Evolutionary conservation across 2,888 invertebrate species (phyloP).

Genomic region (Heliconius ismenius): DNA sequence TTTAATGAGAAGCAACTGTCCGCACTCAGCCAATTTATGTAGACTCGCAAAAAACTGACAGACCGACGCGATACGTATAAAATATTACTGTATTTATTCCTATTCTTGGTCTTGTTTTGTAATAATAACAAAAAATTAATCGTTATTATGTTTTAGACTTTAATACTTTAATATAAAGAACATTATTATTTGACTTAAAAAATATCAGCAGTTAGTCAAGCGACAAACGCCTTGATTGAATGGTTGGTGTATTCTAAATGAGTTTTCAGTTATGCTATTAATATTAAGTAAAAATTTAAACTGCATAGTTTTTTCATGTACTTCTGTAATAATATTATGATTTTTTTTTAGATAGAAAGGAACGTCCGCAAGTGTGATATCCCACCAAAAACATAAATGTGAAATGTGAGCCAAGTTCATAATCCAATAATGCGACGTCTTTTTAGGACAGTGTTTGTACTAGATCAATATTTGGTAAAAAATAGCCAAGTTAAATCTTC

Average conservation of each 20-base stretch:
- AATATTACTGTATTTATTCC: constrained; percentile 26
- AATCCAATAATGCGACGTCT: too few relatives aligned
- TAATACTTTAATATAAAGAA: constrained; percentile 4
- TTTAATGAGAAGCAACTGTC: constrained; percentile 25
- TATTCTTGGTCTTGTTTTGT: neutral
- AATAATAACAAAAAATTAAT: neutral
- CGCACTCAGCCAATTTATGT: constrained; percentile 43
- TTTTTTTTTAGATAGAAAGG: neutral
- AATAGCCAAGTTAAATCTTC: too few relatives aligned
- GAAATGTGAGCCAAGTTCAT: too few relatives aligned
- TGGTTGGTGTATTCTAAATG: neutral
- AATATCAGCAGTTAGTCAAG: neutral
- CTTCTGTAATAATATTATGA: neutral
- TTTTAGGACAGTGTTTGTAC: too few relatives aligned
- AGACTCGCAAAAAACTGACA: constrained; percentile 45
- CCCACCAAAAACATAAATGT: too few relatives aligned
- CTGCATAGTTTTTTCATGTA: neutral
- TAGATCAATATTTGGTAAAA: too few relatives aligned
- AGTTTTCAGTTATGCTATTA: neutral
- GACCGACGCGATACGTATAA: constrained; percentile 41
- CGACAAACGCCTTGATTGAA: neutral
- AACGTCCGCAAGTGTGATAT: too few relatives aligned
- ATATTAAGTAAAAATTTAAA: neutral
- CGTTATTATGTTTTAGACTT: neutral
- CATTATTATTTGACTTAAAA: constrained; percentile 15